These are phyloP conservation scores for Acanthococcus lagerstroemiae DNA, from an alignment of 2,888 invertebrate species.

Conservation along the genomic window DNA sequence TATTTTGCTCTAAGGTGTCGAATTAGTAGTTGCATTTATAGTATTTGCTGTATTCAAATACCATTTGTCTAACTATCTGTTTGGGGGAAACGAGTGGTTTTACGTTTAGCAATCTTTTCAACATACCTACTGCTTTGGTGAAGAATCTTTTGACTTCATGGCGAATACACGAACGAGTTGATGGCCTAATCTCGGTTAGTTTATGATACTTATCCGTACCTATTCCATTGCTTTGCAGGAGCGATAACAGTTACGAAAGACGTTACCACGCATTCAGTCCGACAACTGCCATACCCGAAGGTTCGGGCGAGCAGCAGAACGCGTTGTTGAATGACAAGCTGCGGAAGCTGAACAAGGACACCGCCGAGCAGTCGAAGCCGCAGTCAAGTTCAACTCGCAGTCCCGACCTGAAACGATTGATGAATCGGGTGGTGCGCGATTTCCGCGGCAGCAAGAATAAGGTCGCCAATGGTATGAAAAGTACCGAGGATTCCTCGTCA, in stretches of 20 bases:
- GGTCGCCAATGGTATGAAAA: slow-evolving; percentile 24
- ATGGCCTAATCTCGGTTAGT: too few species aligned
- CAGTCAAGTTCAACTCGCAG: slow-evolving; percentile 9
- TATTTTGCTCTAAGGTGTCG: too few species aligned
- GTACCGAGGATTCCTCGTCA: slow-evolving; percentile 10
- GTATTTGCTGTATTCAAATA: too few species aligned
- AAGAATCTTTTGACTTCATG: too few species aligned
- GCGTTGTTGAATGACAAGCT: slow-evolving; percentile 11
- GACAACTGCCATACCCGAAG: slow-evolving; percentile 15
- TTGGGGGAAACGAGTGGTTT: too few species aligned
- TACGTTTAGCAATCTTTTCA: too few species aligned
- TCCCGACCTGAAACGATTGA: slow-evolving; percentile 26
- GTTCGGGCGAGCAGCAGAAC: slow-evolving; percentile 11
- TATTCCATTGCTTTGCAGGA: neutral
- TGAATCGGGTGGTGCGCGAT: slow-evolving; percentile 28
- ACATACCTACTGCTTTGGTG: too few species aligned
- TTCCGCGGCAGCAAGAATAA: slow-evolving; percentile 24
- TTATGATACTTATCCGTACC: too few species aligned
- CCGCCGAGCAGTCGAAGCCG: slow-evolving; percentile 18
- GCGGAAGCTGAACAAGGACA: neutral
- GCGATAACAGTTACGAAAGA: neutral
- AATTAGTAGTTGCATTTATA: too few species aligned
- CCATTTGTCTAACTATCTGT: too few species aligned
- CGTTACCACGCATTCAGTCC: slow-evolving; percentile 13
- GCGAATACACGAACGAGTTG: too few species aligned